Conservation (phyloP, 2,888 invertebrate genomes). For the Yponomeuta malinellus region DNA sequence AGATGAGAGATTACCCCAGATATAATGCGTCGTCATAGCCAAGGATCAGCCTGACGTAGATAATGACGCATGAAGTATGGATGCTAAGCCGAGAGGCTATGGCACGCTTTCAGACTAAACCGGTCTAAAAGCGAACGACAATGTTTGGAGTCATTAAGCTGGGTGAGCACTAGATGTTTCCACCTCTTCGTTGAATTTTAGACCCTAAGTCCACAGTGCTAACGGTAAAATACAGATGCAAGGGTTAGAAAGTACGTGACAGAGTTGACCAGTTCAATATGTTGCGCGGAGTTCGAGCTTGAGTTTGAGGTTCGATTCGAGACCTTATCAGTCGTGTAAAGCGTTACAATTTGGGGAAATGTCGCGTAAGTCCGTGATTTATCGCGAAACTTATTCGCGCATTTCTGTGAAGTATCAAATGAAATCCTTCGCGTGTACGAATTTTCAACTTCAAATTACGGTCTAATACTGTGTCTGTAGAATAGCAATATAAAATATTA, state of each 20-base stretch:
- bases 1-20: conserved; percentile 30
- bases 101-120: background rate
- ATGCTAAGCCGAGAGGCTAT: background rate
- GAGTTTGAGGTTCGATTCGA: background rate
- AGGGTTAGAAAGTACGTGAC: background rate
- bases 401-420: background rate
- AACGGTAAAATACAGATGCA: background rate
- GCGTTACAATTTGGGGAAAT: background rate
- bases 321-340: conserved; percentile 1
- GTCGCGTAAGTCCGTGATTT: conserved; percentile 1
- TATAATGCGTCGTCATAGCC: conserved; percentile 5
- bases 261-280: no score
- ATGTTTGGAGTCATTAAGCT: background rate
- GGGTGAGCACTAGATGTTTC: background rate
- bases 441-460: background rate
- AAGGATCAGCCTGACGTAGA: conserved; percentile 21
- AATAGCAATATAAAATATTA: no score
- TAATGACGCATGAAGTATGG: conserved; percentile 38
- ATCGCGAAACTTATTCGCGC: background rate
- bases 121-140: background rate
- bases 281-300: background rate
- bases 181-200: background rate
- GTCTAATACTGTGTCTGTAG: background rate
- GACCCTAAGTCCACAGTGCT: background rate
- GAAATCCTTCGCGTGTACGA: background rate